Evolutionary conservation across 2,113 vertebrate genomes (phyloP).

Genomic region (Rhynchomys soricoides): DNA sequence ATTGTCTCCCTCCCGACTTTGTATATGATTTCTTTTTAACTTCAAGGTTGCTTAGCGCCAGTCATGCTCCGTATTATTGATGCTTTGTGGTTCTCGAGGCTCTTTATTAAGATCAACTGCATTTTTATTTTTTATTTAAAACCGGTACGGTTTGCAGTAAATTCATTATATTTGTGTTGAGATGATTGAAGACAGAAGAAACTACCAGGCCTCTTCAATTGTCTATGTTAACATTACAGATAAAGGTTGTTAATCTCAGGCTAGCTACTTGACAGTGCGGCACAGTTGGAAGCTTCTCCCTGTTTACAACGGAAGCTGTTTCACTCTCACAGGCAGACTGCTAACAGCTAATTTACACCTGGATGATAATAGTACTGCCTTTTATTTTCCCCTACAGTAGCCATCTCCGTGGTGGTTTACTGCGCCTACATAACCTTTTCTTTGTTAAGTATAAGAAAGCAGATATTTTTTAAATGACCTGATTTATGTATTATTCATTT

Average conservation of each 20-base stretch:
- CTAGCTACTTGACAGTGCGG: background rate
- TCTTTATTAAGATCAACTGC: background rate
- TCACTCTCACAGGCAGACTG: background rate
- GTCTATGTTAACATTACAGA: background rate
- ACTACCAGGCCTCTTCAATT: background rate
- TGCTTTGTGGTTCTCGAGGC: background rate
- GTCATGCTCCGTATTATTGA: background rate
- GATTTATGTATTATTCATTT: background rate
- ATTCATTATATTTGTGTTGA: background rate
- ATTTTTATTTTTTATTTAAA: constrained; percentile 30
- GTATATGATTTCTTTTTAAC: background rate
- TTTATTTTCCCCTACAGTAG: background rate
- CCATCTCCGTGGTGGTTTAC: background rate
- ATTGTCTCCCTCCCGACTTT: too few species aligned
- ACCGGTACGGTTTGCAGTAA: background rate
- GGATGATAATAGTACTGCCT: too few species aligned
- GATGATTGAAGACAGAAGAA: background rate
- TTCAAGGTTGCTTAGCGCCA: background rate
- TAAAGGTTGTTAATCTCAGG: background rate
- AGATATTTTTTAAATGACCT: background rate
- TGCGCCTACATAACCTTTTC: background rate
- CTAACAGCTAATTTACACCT: background rate
- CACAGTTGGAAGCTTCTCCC: background rate
- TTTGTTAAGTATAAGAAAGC: background rate
- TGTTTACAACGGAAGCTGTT: background rate